phyloP scores from a whole-genome alignment of 1,140 invertebrate species.

The Drosophila subpulchrella region DNA sequence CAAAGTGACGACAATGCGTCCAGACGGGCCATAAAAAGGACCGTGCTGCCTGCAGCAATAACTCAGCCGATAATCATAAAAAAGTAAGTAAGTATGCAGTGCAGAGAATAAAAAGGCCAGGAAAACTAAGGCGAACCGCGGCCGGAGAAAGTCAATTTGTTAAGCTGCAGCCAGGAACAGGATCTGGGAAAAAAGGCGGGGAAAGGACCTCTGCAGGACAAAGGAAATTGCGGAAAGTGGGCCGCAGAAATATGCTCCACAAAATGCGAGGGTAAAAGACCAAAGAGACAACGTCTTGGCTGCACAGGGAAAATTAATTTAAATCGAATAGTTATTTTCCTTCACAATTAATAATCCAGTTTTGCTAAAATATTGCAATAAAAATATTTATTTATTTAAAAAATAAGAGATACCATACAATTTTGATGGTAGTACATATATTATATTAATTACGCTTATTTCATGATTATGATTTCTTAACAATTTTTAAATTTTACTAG shows the following conservation, averaged over 20 bases:
- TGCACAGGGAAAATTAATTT: not conserved
- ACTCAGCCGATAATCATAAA: conserved; percentile 80
- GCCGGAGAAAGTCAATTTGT: conserved; percentile 82
- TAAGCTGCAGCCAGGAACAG: conserved; percentile 66
- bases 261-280: conserved; percentile 1
- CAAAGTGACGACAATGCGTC: conserved; percentile 77
- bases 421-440: too few relatives aligned
- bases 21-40: conserved; percentile 62
- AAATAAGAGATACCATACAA: too few relatives aligned
- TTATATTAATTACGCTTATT: too few relatives aligned
- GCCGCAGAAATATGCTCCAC: conserved; percentile 63
- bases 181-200: conserved; percentile 10
- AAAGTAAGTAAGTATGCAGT: conserved; percentile 69
- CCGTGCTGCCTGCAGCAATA: conserved; percentile 72
- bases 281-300: conserved; percentile 16
- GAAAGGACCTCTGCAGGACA: conserved; percentile 16
- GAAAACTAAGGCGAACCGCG: conserved; percentile 65
- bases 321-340: not conserved
- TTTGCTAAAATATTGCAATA: not conserved
- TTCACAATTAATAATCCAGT: too few relatives aligned
- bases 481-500: too few relatives aligned
- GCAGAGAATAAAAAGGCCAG: conserved; percentile 35
- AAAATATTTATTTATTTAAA: not conserved
- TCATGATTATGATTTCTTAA: too few relatives aligned
- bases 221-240: conserved; percentile 59